Evolutionary conservation across 2,797 vertebrate species (phyloP).

Genomic region (Xerus rutilus): DNA sequence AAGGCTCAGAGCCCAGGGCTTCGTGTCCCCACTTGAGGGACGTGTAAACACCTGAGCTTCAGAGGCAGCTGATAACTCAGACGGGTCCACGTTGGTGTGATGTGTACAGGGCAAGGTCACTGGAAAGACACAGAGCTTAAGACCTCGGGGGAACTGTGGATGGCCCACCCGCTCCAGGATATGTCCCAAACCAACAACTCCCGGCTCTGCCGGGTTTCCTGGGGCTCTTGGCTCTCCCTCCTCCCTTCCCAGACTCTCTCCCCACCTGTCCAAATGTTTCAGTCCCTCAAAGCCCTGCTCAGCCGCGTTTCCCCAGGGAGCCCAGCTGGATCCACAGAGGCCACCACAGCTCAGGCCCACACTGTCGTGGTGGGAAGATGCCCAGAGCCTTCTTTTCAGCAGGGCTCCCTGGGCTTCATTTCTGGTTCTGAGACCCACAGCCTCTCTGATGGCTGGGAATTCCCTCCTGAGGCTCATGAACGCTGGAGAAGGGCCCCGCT

Average conservation of each 20-base stretch:
- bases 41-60: neutral
- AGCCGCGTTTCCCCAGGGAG: neutral
- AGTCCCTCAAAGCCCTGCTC: neutral
- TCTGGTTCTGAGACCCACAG: neutral
- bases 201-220: neutral
- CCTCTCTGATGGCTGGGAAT: neutral
- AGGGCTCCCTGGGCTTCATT: neutral
- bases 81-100: neutral
- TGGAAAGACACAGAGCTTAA: neutral
- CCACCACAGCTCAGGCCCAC: neutral
- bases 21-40: neutral
- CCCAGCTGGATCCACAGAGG: neutral
- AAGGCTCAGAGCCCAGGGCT: neutral
- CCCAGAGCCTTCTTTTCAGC: neutral
- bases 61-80: neutral
- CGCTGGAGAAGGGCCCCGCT: neutral
- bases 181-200: neutral
- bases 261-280: neutral
- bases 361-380: neutral
- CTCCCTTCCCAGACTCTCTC: neutral
- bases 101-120: neutral
- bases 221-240: fast-evolving
- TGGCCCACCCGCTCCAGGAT: neutral
- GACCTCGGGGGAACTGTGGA: neutral
- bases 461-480: neutral